Conservation (phyloP, 2,797 vertebrate genomes). For the Trematocara caparti region DNA sequence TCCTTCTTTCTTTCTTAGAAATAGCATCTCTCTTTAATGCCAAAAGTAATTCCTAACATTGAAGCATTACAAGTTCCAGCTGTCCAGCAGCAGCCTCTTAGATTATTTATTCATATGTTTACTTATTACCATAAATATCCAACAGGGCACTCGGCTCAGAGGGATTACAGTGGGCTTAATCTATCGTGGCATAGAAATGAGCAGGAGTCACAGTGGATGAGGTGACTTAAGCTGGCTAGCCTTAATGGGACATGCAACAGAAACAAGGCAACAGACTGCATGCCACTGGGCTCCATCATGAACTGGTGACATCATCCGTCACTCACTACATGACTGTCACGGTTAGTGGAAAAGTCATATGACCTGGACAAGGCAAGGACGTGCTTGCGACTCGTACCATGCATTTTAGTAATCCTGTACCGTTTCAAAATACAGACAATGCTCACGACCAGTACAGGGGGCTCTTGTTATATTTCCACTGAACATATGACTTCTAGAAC, state of each 20-base stretch:
- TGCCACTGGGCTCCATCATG: constrained; percentile 20
- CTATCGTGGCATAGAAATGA: constrained; percentile 73
- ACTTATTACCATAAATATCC: constrained; percentile 75
- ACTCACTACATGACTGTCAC: constrained; percentile 21
- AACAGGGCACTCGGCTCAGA: constrained; percentile 57
- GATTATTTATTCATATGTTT: constrained; percentile 77
- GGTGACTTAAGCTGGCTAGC: constrained; percentile 69
- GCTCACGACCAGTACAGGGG: neutral
- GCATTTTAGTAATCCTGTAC: neutral
- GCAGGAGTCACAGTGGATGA: constrained; percentile 69
- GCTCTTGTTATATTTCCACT: neutral
- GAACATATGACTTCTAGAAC: neutral
- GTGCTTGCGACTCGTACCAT: neutral
- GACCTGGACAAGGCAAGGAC: neutral
- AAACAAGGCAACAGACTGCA: constrained; percentile 67
- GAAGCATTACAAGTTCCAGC: constrained; percentile 55
- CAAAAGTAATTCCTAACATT: constrained; percentile 42
- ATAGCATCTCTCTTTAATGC: constrained; percentile 34
- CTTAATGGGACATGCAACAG: constrained; percentile 61
- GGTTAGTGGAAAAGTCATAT: neutral
- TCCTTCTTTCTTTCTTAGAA: constrained; percentile 60
- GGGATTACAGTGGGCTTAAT: constrained; percentile 73
- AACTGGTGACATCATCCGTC: constrained; percentile 55
- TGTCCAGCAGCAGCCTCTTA: constrained; percentile 56
- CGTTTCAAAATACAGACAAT: neutral